Evolutionary conservation across 2,888 invertebrate genomes (phyloP).

Genomic region (Cheilosia scutellata): DNA sequence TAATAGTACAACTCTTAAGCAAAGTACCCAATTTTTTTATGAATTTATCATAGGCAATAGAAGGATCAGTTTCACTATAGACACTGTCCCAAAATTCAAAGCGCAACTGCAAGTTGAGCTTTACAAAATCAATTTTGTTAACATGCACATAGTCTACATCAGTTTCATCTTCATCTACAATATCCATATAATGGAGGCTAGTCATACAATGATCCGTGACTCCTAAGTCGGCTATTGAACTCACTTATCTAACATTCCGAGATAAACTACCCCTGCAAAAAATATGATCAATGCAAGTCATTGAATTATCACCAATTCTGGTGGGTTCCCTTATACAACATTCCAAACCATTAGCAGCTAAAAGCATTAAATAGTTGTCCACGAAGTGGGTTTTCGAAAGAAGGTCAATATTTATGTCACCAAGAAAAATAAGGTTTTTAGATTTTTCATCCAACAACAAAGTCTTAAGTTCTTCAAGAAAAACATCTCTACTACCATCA

Average conservation of each 20-base stretch:
- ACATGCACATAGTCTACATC: background rate
- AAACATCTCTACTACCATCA: too few species aligned
- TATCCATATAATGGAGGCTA: slow-evolving; percentile 5
- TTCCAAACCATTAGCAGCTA: background rate
- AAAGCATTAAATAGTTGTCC: background rate
- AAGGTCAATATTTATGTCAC: slow-evolving; percentile 2
- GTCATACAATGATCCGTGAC: slow-evolving; percentile 3
- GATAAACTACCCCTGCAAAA: background rate
- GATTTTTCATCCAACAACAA: background rate
- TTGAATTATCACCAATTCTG: background rate
- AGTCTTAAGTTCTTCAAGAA: background rate
- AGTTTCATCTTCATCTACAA: background rate
- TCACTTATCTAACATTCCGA: background rate
- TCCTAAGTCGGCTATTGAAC: background rate
- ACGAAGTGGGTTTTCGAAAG: background rate
- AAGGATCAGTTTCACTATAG: background rate
- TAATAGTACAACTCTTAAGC: background rate
- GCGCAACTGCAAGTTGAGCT: background rate
- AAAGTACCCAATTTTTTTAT: background rate
- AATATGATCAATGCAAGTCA: background rate
- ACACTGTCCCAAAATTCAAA: background rate
- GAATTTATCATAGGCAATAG: background rate
- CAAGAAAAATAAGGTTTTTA: background rate
- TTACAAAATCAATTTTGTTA: background rate
- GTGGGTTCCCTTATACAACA: too few species aligned